Percentiles rank a stretch among this genome's conserved stretches.
Evolutionary conservation across 1,140 invertebrate species (phyloP).

Genomic region (Apis laboriosa): DNA sequence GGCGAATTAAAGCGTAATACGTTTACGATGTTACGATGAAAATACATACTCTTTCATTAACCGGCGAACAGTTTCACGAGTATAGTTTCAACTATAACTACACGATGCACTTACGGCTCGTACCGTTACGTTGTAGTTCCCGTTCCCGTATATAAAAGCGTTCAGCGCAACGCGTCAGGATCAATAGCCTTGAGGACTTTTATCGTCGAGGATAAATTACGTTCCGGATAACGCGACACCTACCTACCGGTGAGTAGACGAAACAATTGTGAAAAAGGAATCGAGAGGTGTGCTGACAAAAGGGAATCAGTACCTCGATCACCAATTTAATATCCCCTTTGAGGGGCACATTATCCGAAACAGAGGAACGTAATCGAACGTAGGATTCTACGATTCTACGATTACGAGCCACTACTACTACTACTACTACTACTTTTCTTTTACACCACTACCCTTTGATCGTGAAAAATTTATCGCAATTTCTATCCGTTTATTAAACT

Average conservation of each 20-base stretch:
- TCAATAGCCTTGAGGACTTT: slow-evolving; percentile 51
- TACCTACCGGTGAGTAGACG: slow-evolving; percentile 28
- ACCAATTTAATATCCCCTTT: slow-evolving; percentile 51
- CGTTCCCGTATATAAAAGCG: slow-evolving; percentile 32
- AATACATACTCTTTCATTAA: slow-evolving; percentile 52
- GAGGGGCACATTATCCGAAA: slow-evolving; percentile 7
- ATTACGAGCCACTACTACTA: neutral
- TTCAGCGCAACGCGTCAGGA: slow-evolving; percentile 29
- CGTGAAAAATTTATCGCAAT: neutral
- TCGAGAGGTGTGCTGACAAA: neutral
- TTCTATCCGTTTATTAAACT: too few species aligned
- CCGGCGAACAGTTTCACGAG: slow-evolving; percentile 11
- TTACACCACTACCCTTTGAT: neutral
- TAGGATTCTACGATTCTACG: neutral
- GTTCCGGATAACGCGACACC: slow-evolving; percentile 34
- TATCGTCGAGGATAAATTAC: slow-evolving; percentile 56
- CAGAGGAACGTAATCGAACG: slow-evolving; percentile 27
- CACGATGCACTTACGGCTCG: slow-evolving; percentile 39
- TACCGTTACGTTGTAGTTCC: neutral
- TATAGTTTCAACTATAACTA: slow-evolving; percentile 24
- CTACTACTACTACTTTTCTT: too few species aligned
- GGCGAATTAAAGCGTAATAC: neutral
- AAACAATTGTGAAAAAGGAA: slow-evolving; percentile 30
- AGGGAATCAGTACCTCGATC: slow-evolving; percentile 22
- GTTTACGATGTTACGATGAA: slow-evolving; percentile 30